Evolutionary conservation across 2,797 vertebrate genomes (phyloP).

Genomic region (Thripadectes ignobilis): DNA sequence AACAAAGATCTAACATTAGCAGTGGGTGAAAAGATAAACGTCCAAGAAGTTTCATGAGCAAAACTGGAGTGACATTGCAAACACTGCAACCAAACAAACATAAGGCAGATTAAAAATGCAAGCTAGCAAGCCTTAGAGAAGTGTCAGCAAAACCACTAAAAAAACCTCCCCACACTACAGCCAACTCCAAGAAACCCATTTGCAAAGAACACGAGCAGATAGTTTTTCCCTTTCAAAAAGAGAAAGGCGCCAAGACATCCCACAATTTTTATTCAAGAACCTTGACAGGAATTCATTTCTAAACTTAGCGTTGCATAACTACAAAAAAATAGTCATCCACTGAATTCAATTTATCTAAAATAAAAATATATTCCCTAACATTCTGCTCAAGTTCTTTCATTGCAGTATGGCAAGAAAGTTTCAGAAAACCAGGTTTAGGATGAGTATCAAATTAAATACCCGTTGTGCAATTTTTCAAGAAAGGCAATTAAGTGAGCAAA

Average conservation of each 20-base stretch:
- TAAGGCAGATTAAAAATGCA: constrained; percentile 8
- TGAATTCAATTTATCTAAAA: neutral
- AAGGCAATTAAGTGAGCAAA: neutral
- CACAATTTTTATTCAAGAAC: neutral
- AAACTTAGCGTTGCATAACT: neutral
- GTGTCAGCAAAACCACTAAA: neutral
- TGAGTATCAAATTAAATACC: neutral
- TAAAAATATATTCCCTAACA: neutral
- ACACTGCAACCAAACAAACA: constrained; percentile 1
- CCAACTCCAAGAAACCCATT: neutral
- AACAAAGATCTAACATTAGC: neutral
- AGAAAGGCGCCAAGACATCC: neutral
- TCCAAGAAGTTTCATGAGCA: neutral
- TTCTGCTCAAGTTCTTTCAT: neutral
- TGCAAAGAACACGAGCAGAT: neutral
- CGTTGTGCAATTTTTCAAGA: neutral
- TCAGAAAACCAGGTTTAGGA: neutral
- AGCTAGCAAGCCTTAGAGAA: neutral
- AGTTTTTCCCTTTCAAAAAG: neutral
- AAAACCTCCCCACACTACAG: neutral
- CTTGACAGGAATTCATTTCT: neutral
- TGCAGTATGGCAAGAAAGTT: neutral
- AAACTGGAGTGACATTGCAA: neutral
- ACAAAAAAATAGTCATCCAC: neutral
- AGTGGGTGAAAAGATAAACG: neutral